Conservation (phyloP, 2,888 invertebrate genomes). For the Tetranychus truncatus region DNA sequence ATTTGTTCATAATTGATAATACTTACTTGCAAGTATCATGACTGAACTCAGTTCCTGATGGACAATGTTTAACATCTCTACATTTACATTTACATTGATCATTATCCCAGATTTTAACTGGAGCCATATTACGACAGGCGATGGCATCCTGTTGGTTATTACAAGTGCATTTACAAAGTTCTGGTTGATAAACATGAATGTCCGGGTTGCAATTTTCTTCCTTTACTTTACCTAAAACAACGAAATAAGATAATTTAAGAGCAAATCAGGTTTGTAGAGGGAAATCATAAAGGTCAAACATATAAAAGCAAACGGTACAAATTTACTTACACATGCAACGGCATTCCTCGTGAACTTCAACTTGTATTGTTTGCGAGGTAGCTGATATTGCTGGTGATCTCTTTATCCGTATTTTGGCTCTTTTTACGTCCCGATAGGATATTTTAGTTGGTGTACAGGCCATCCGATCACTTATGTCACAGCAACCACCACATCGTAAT, state of each 20-base stretch:
- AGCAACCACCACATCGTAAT: conserved; percentile 12
- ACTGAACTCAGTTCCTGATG: conserved; percentile 10
- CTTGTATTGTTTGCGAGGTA: neutral
- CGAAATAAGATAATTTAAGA: neutral
- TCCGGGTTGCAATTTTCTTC: conserved; percentile 1
- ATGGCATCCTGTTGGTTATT: neutral
- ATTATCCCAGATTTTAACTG: conserved; percentile 6
- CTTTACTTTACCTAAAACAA: conserved; percentile 3
- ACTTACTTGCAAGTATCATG: conserved; percentile 10
- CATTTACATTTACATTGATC: conserved; percentile 12
- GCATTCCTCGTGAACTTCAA: conserved; percentile 13
- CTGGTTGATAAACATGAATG: neutral
- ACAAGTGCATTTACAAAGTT: conserved; percentile 5
- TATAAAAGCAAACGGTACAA: neutral
- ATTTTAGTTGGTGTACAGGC: conserved; percentile 6
- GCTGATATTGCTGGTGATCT: neutral
- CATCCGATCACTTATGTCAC: conserved; percentile 6
- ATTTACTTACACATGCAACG: conserved; percentile 5
- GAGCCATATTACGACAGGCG: neutral
- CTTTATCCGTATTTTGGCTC: conserved; percentile 7
- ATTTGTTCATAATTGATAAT: neutral
- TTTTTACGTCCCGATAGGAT: neutral
- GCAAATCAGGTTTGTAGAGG: neutral
- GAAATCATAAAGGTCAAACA: neutral
- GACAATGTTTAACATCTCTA: neutral